Conservation (phyloP, 2,797 vertebrate species). For the Chaunax sp. region DNA sequence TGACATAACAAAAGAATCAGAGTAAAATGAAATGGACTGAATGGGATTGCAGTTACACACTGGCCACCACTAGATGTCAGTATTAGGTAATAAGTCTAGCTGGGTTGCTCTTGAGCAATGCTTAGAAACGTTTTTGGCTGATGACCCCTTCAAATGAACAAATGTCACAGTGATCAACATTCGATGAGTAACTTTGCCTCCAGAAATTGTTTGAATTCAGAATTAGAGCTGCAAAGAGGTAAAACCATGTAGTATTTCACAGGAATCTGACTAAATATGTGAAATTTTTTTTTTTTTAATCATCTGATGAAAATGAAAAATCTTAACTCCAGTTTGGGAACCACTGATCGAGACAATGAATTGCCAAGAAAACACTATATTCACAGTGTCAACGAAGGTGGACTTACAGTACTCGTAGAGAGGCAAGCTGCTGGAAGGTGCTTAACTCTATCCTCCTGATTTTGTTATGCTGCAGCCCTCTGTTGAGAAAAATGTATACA, state of each 20-base stretch:
- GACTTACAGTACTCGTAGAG: conserved; percentile 91
- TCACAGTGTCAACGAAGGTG: background rate
- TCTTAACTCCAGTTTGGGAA: background rate
- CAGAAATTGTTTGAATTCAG: background rate
- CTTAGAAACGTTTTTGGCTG: background rate
- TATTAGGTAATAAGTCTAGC: conserved; percentile 32
- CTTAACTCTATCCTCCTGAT: conserved; percentile 88
- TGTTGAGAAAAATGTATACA: conserved; percentile 63
- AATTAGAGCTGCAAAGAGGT: background rate
- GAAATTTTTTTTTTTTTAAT: conserved; percentile 14
- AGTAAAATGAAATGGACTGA: conserved; percentile 12
- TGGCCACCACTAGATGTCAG: conserved; percentile 75
- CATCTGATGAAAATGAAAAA: background rate
- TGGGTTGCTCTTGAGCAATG: background rate
- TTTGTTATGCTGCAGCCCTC: conserved; percentile 92
- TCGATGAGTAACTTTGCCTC: background rate
- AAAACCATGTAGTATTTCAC: background rate
- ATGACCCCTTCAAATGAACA: background rate
- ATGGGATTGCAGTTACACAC: background rate
- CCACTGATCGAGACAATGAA: background rate
- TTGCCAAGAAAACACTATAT: too few species aligned
- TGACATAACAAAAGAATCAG: conserved; percentile 58
- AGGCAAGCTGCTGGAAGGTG: conserved; percentile 90
- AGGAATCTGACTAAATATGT: background rate
- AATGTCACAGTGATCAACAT: background rate